These are phyloP conservation scores for Drosophila sproati DNA, from an alignment of 1,140 invertebrate species.

Conservation along the genomic window DNA sequence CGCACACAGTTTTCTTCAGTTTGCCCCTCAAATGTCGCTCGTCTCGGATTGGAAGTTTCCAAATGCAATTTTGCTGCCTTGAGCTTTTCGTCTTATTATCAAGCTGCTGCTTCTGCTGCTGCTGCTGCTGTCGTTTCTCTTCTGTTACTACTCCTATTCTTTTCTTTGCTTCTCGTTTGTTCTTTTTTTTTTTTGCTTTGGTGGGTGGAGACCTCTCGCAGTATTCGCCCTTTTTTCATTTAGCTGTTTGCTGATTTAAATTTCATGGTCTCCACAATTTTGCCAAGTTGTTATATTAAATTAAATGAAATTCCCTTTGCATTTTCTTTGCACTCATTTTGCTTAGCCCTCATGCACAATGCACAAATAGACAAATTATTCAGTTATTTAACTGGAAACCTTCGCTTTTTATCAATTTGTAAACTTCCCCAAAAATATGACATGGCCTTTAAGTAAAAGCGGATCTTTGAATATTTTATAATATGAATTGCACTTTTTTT, in stretches of 20 bases:
- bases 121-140: constrained; percentile 5
- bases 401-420: constrained; percentile 1
- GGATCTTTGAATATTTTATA: neutral
- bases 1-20: constrained; percentile 44
- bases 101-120: constrained; percentile 21
- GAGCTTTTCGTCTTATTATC: constrained; percentile 73
- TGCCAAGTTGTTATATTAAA: constrained; percentile 73
- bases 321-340: constrained; percentile 4
- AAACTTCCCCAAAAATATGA: neutral
- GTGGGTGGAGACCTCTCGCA: constrained; percentile 64
- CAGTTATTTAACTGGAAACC: neutral
- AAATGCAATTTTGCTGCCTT: constrained; percentile 80
- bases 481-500: too few relatives aligned
- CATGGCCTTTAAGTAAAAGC: constrained; percentile 6
- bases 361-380: constrained; percentile 1
- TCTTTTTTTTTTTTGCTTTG: constrained; percentile 36
- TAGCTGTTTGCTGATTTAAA: constrained; percentile 67
- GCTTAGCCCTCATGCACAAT: constrained; percentile 13
- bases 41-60: constrained; percentile 82
- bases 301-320: constrained; percentile 73
- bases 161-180: neutral
- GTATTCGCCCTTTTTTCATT: constrained; percentile 26
- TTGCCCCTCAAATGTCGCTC: constrained; percentile 43
- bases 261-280: constrained; percentile 79
- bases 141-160: neutral